Base-by-base conservation (phyloP, 2,797 vertebrate genomes). In the Nyctalus aviator region DNA sequence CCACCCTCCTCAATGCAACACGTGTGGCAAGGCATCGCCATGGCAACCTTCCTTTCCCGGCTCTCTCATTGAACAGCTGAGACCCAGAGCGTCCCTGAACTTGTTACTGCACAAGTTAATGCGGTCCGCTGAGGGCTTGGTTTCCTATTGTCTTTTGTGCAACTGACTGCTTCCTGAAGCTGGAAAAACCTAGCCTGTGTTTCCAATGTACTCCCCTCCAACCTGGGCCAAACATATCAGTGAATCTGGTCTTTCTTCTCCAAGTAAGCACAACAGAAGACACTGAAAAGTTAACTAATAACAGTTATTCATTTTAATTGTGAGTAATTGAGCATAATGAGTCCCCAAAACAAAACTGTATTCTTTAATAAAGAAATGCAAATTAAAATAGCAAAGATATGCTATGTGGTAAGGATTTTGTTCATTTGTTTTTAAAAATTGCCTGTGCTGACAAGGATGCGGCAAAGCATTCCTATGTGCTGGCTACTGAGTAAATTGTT, bases 101-200 rank as follows among this genome's bases (percentile, higher is more conserved):
- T 89, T 92, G 92, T 57, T 94, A 82, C 86, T 21, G 92, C 35
- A 5, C 69, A 18, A 92, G 89, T 94, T 91, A 91, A 94, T 75
- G 87, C 25, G 50, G 66, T 88, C 66, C 85, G 78, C 83, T 0
- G 66, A 78, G 96, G 75, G 88, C 59, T 91, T 82, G 66, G 92
- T 92, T 92, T 91, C 78, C 46, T 88, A 72, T 75, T 79, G 85
- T 83, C 87, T 84, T 93, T 88, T 76, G 90, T 0, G 20, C 86
- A 48, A 68, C 53, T 25, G 55, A 48, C 76, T 83, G 83, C 71
- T 94, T 92, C 78, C 66, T 93, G 88, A 23, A 72, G 72, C 76
- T 86, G 5, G 64, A 75, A 71, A 86, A 75, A 86, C 46, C n/a
- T 53, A 18, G 6, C 6, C 3, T 55, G n/a, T 12, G 13, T 90